Base-by-base conservation (phyloP, 2,797 vertebrate genomes). In the Knipowitschia caucasica region DNA sequence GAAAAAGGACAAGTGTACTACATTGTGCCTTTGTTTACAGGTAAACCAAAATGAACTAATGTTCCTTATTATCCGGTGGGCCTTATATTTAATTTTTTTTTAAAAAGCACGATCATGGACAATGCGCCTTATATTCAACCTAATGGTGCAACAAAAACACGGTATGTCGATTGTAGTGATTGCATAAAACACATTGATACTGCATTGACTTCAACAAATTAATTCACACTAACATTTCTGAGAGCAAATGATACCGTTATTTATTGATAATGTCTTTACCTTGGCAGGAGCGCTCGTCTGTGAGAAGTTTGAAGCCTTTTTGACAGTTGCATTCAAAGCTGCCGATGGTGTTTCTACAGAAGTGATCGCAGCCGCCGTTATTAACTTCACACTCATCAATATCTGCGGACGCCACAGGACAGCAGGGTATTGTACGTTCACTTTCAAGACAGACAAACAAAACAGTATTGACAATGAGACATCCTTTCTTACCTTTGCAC, bases 261-360 rank as follows among this genome's bases (percentile, higher is more conserved):
- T 14, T 15, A 15, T 15, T 25, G 7, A 25, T n/a, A 27, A 26
- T 7, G 9, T 47, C 23, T 52, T 21, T 93, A 96, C 97, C 97
- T 93, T 98, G 95, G 86, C 97, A 99, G 10, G 95, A 93, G 26
- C 91, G 94, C 79, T 99, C 97, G 59, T 99, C 94, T 45, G 94
- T 94, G 84, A 99, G 91, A 77, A 99, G 89, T 87, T 99, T 99
- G 89, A 95, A 99, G 75, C 97, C 97, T 79, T 95, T 95, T 62
- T 78, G 93, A 86, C 97, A 99, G 91, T 92, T 94, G 87, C 96
- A 99, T 78, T 98, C 95, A 62, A 96, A 99, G 88, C 95, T 99
- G 78, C 97, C 97, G 34, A 98, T 90, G 17, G 94, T 95, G 89
- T 99, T 99, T 82, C 89, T 94, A 87, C 97, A 99, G 89, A 93